Evolutionary conservation across 1,140 invertebrate species (phyloP), one percentile per base, ranked within the genome.

Genomic region (Drosophila pallidifrons): DNA sequence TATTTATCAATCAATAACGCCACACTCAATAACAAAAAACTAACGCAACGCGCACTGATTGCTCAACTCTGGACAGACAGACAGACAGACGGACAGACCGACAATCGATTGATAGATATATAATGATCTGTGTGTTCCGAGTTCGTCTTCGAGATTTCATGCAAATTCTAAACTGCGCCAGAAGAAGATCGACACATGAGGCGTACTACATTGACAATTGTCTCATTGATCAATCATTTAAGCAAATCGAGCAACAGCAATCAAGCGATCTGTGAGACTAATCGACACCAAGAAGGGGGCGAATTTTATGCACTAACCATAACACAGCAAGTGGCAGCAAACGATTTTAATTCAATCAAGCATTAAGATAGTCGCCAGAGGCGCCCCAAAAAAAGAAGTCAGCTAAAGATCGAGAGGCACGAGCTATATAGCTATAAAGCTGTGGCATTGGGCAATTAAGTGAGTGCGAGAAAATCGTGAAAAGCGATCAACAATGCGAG

Each of bases 331-430:
- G 80, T 89, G 86, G 75, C 82, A 77, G 64, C 78, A 90, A 91
- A 91, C 78, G 90, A 89, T 88, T 91, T 91, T 92, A 91, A 92
- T 92, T 92, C 88, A 91, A 92, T 92, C 91, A 86, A 89, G 76
- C 79, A 20, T 45, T 63, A 69, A 77, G 71, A 75, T 75, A 74
- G 70, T 55, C 73, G 45, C n/a, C 32, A 32, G 13, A 43, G 38
- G 32, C 6, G 75, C 78, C 65, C 83, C 82, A 60, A 72, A 76
- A 79, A 25, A 25, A 25, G 20, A 25, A 25, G 20, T 4, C 20
- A 25, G 20, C 20, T 25, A 25, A 68, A 77, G 45, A 63, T 35
- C 28, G 49, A 15, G 49, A 8, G 47, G 20, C 15, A 51, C 32
- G 55, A 52, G 66, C 66, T 30, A 52, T 41, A 41, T 41, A 41